Conservation (phyloP, 2,113 vertebrate genomes). For the Ancistrus triradiatus region DNA sequence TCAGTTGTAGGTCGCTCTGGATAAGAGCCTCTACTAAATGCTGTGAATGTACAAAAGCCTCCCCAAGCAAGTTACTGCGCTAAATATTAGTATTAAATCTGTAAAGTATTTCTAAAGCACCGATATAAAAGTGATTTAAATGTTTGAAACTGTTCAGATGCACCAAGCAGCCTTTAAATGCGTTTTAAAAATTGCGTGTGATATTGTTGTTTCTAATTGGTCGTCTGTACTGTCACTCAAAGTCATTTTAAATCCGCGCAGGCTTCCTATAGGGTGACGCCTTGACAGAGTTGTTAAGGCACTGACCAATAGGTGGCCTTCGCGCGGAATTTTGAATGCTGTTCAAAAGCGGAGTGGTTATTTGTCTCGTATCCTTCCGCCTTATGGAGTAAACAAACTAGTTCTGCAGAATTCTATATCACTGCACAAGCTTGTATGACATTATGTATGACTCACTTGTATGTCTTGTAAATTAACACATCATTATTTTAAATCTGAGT, state of each 20-base stretch:
- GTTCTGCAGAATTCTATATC: not conserved
- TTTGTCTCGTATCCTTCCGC: slow-evolving; percentile 23
- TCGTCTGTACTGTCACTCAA: not conserved
- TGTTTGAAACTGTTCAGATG: too few species aligned
- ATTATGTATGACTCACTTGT: too few species aligned
- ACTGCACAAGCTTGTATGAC: too few species aligned
- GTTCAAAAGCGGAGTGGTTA: not conserved
- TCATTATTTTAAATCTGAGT: too few species aligned
- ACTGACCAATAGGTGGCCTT: slow-evolving; percentile 60
- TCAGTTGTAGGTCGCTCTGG: too few species aligned
- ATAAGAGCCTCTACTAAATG: too few species aligned
- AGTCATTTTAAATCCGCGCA: not conserved
- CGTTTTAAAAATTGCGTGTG: not conserved
- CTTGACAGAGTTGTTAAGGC: not conserved
- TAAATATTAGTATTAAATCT: too few species aligned
- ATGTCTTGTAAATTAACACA: too few species aligned
- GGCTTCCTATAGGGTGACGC: slow-evolving; percentile 5
- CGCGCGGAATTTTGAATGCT: slow-evolving; percentile 74
- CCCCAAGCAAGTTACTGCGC: too few species aligned
- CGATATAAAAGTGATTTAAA: too few species aligned
- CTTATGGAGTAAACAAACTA: not conserved
- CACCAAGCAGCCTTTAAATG: not conserved
- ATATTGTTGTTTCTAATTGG: not conserved
- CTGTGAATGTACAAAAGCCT: too few species aligned
- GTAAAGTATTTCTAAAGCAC: too few species aligned